phyloP scores from a whole-genome alignment of 2,113 vertebrate genomes.

The Rhineura floridana region DNA sequence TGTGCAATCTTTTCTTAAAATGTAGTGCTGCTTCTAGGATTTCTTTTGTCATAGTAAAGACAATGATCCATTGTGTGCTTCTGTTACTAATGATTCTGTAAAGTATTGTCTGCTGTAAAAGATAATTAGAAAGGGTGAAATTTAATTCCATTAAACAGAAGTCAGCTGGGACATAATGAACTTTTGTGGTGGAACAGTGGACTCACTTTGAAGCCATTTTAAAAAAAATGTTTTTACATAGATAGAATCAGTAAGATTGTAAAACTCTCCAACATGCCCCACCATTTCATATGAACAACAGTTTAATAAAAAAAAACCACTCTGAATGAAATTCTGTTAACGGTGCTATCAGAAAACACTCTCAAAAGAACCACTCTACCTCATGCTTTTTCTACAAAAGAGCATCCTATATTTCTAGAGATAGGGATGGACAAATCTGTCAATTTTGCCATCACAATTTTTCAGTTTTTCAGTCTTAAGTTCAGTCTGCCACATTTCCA shows the following conservation, averaged over 20 bases:
- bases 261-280: constrained; percentile 57
- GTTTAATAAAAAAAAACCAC: constrained; percentile 13
- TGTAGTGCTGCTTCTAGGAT: constrained; percentile 77
- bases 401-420: too few species aligned
- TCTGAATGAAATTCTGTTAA: constrained; percentile 17
- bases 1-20: constrained; percentile 74
- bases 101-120: constrained; percentile 80
- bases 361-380: background rate
- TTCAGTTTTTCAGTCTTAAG: too few species aligned
- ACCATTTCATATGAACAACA: background rate
- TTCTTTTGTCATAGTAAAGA: constrained; percentile 79
- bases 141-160: constrained; percentile 82
- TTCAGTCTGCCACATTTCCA: too few species aligned
- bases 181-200: constrained; percentile 77
- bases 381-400: too few species aligned
- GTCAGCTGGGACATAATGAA: constrained; percentile 78
- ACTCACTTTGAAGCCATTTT: constrained; percentile 74
- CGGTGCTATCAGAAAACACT: background rate
- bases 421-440: too few species aligned
- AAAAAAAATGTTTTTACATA: constrained; percentile 67
- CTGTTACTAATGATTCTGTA: constrained; percentile 85
- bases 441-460: too few species aligned
- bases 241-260: constrained; percentile 64
- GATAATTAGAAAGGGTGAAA: constrained; percentile 85
- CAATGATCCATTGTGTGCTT: constrained; percentile 83